These are phyloP conservation scores for Ondatra zibethicus DNA, from an alignment of 2,113 vertebrate genomes.

Conservation along the genomic window DNA sequence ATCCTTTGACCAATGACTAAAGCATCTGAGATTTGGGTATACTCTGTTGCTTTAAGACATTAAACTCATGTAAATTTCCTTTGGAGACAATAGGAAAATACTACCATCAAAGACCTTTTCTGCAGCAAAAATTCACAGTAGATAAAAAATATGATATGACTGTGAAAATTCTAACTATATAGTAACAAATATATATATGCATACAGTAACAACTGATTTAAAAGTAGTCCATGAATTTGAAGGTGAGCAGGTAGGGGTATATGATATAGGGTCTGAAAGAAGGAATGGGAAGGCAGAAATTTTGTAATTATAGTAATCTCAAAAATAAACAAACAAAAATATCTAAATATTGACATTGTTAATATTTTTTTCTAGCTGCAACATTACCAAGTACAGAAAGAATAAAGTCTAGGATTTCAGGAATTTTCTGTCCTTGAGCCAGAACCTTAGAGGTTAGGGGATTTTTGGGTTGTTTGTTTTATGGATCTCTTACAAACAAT, in stretches of 20 bases:
- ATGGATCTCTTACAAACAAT: not conserved
- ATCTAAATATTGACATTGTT: not conserved
- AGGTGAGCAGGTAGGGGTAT: not conserved
- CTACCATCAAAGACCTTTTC: not conserved
- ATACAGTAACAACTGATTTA: not conserved
- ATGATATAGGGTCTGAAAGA: not conserved
- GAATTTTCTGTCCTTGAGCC: too few relatives aligned
- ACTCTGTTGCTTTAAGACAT: not conserved
- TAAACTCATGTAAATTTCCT: not conserved
- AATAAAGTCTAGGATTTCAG: not conserved
- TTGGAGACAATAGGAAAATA: not conserved
- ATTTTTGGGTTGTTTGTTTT: not conserved
- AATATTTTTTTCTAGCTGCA: not conserved
- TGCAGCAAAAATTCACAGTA: not conserved
- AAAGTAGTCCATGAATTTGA: not conserved
- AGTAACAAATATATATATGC: not conserved
- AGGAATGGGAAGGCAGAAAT: not conserved
- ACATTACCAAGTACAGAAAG: not conserved
- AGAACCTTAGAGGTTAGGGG: too few relatives aligned
- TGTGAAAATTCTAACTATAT: conserved; percentile 1
- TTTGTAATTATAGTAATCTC: not conserved
- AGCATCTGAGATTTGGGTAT: not conserved
- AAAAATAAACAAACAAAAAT: not conserved
- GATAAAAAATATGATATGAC: not conserved
- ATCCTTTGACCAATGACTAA: not conserved